Evolutionary conservation across 35 echinoderm and acorn worm genomes (phyloP).

Genomic region (Chiridota heheva): DNA sequence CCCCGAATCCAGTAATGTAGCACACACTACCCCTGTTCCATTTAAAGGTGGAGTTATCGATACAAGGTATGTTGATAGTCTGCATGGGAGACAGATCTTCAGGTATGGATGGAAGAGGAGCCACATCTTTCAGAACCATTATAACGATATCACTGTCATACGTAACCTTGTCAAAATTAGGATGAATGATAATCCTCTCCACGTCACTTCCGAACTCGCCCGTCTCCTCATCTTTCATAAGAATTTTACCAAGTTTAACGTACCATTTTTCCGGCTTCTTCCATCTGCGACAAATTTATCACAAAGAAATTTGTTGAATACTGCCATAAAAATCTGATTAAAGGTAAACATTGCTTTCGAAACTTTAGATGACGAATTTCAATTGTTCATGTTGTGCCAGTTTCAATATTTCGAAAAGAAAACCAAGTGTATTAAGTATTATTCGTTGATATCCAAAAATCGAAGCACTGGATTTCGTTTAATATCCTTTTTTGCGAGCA

Average conservation of each 20-base stretch:
- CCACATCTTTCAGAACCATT: neutral
- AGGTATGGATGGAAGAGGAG: neutral
- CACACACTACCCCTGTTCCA: slow-evolving; percentile 15
- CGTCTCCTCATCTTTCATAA: neutral
- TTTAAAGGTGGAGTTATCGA: neutral
- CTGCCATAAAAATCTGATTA: too few relatives aligned
- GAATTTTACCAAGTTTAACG: slow-evolving; percentile 18
- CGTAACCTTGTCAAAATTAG: slow-evolving; percentile 7
- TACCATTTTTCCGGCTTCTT: neutral
- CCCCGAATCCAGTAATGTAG: slow-evolving; percentile 29
- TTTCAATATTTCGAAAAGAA: too few relatives aligned
- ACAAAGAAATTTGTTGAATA: too few relatives aligned
- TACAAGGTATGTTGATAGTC: slow-evolving; percentile 5
- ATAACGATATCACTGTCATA: slow-evolving; percentile 39
- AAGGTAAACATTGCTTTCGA: too few relatives aligned
- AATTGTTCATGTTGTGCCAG: too few relatives aligned
- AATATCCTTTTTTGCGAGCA: too few relatives aligned
- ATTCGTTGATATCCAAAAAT: too few relatives aligned
- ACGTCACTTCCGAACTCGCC: slow-evolving; percentile 17
- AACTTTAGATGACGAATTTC: too few relatives aligned
- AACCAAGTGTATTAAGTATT: too few relatives aligned
- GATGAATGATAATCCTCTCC: slow-evolving; percentile 15
- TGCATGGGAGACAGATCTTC: neutral
- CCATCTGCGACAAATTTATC: neutral
- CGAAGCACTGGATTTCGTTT: too few relatives aligned